Evolutionary conservation across 2,113 vertebrate genomes (phyloP), one percentile per base, ranked within the genome.

Genomic region (Patagioenas fasciata): DNA sequence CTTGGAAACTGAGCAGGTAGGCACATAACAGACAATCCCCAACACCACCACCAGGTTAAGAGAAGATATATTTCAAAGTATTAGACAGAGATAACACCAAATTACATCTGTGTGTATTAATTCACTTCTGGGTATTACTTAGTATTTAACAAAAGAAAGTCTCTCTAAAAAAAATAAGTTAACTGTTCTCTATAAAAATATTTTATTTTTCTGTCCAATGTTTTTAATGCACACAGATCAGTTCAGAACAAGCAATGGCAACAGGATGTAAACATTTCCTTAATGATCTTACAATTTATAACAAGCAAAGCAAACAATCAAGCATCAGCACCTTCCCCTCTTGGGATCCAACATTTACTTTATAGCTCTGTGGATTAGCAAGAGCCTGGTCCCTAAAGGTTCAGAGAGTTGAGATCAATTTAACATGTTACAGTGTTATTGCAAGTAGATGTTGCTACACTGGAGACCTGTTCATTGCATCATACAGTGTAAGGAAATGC

Each of bases 241-340:
- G 26, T 80, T 92, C 82, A 96, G 80, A 96, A 82, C 38, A 78
- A 36, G 47, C 42, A 95, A 65, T 10, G 26, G 66, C 54, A 96
- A 96, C 86, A 97, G 96, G 96, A 98, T 90, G 56, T 77, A 97
- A 98, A 96, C 89, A 96, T 95, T 98, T 97, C 93, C 87, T 96
- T 98, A 98, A 98, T 96, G 96, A 97, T 89, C 91, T 80, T 75
- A 73, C 78, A 64, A 66, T 94, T 94, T 97, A 87, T 83, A 97
- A 96, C 92, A 94, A 97, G 89, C 60, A 93, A 95, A 97, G 91
- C 85, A 98, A 98, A 97, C 96, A 97, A 91, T 86, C 78, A 67
- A 97, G 92, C 91, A 88, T 82, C 84, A 96, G 88, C 95, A 95
- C 79, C 83, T 94, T 85, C 93, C 84, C 95, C 96, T 95, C 58